Percentiles rank a stretch among this genome's conserved stretches.
These are phyloP conservation scores for Andrena dorsata DNA, from an alignment of 2,888 invertebrate genomes.

Conservation along the genomic window DNA sequence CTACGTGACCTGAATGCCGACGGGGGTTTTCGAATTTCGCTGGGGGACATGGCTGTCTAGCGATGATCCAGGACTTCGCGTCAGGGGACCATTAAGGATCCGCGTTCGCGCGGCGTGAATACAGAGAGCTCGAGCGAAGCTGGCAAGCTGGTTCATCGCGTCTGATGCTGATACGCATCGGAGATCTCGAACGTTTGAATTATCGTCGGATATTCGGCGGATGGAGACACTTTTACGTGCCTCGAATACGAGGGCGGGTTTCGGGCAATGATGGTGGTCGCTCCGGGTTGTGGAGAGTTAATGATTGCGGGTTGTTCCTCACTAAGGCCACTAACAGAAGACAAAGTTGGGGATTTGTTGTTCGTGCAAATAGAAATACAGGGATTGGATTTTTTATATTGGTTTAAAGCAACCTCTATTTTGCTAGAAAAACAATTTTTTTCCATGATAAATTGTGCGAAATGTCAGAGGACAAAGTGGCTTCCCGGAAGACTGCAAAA, in stretches of 20 bases:
- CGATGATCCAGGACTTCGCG: not conserved
- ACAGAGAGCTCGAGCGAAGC: not conserved
- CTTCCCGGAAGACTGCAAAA: too few species aligned
- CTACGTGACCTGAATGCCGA: conserved; percentile 73
- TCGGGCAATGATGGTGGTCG: not conserved
- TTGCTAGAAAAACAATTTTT: too few species aligned
- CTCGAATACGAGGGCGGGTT: not conserved
- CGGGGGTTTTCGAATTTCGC: conserved; percentile 68
- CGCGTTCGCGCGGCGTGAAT: conserved; percentile 10
- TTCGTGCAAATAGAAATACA: too few species aligned
- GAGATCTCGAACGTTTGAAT: conserved; percentile 1
- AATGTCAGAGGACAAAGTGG: too few species aligned
- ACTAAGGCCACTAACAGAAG: too few species aligned
- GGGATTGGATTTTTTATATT: too few species aligned
- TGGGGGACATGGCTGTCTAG: conserved; percentile 34
- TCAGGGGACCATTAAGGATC: conserved; percentile 11
- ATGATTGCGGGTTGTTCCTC: not conserved
- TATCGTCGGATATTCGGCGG: not conserved
- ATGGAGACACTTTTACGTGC: conserved; percentile 17
- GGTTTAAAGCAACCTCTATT: too few species aligned
- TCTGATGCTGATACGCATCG: conserved; percentile 29
- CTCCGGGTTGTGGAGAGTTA: not conserved
- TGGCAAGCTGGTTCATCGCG: not conserved
- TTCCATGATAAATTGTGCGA: too few species aligned
- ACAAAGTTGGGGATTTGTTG: too few species aligned